Base-by-base conservation (phyloP, 2,888 invertebrate species). In the Campopleginae sp. region DNA sequence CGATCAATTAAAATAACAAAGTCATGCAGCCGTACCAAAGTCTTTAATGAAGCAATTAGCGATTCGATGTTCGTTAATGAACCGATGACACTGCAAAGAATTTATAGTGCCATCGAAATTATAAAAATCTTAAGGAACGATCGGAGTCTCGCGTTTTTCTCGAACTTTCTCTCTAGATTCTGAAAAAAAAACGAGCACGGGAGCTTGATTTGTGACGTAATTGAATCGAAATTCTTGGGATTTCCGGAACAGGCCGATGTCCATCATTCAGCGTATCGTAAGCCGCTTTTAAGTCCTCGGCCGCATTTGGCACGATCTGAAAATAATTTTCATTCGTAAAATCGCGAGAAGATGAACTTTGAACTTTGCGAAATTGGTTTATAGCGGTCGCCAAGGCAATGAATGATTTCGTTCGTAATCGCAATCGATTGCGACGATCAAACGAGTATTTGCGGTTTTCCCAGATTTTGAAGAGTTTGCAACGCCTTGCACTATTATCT, bases 361-460 rank as follows among this genome's bases (percentile, higher is more conserved):
- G 27, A 27, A 58, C 27, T 58, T 58, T 58, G 27, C 1, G 14
- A 14, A 58, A 58, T 27, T 5, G 27, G 65, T 65, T 54, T 54
- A 71, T 14, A 3, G 42, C 44, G 33, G 46, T 70, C 12, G 7
- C 33, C 23, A 19, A 10, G 31, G 46, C 23, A 23, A 3, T 10
- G 14, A 33, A 8, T 42, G n/a, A 23, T 17, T 38, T 23, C 31
- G 33, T 10, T 27, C 48, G 17, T n/a, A 48, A 77, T 76, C 31
- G 54, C 19, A 63, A 76, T 82, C 63, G 31, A 65, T 27, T 54
- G n/a, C 33, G 42, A 65, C 27, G 6, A 63, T 66, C 58, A 58
- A 58, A 78, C 33, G n/a, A 61, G 27, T 51, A 54, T 42, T 58
- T 27, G 27, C 5, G 27, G 27, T 27, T 27, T 27, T 27, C 14